These are phyloP conservation scores for Globodera ellingtonae DNA, from an alignment of 1,140 invertebrate genomes.

Conservation along the genomic window DNA sequence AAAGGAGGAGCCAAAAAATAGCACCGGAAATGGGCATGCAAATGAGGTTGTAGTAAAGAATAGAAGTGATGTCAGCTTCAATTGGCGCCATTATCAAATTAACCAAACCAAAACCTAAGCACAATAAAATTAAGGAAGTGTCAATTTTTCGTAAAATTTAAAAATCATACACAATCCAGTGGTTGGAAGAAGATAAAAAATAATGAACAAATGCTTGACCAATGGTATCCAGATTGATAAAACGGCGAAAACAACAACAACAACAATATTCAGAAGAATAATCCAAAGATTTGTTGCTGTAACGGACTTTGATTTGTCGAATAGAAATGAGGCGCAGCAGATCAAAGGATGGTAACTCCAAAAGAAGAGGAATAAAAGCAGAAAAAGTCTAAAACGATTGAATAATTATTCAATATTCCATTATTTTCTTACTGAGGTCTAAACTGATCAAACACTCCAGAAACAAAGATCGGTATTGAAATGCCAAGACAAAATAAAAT, in stretches of 20 bases:
- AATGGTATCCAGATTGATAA: background rate
- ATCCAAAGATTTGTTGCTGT: background rate
- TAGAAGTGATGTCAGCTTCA: background rate
- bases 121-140: no score
- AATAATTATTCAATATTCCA: conserved; percentile 31
- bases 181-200: background rate
- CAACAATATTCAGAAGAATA: background rate
- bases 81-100: background rate
- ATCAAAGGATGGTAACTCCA: conserved; percentile 14
- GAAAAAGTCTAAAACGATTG: conserved; percentile 36
- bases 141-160: no score
- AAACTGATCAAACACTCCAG: conserved; percentile 35
- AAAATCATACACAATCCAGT: background rate
- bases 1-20: background rate
- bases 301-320: background rate
- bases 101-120: background rate
- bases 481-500: conserved; percentile 42
- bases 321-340: background rate
- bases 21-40: background rate
- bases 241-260: background rate
- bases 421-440: conserved; percentile 25
- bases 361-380: conserved; percentile 43
- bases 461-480: conserved; percentile 30
- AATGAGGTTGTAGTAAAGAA: background rate
- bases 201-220: background rate